Percentiles rank a stretch among this genome's conserved stretches.
These are phyloP conservation scores for Tupaia chinensis DNA, from an alignment of 2,113 vertebrate genomes.

Conservation along the genomic window DNA sequence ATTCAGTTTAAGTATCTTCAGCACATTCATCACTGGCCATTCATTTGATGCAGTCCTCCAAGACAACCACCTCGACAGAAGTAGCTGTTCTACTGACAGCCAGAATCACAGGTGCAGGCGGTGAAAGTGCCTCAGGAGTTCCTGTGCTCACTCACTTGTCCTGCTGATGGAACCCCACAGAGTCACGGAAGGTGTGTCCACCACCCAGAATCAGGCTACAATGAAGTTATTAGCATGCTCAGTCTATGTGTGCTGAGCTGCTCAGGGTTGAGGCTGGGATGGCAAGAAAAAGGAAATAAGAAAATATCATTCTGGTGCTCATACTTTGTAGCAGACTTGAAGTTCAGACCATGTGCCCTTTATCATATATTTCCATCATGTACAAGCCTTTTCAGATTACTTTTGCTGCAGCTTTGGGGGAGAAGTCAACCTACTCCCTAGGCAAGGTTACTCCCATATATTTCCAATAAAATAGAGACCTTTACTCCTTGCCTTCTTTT, in stretches of 20 bases:
- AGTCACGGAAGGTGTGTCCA: background rate
- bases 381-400: background rate
- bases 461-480: conserved; percentile 39
- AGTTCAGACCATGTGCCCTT: background rate
- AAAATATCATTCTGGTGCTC: background rate
- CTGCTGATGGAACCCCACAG: background rate
- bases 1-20: background rate
- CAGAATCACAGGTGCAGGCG: background rate
- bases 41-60: background rate
- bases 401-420: background rate
- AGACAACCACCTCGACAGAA: conserved; percentile 61
- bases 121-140: background rate
- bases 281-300: background rate
- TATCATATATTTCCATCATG: background rate
- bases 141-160: background rate
- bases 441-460: background rate
- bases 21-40: background rate
- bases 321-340: conserved; percentile 9
- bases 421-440: background rate
- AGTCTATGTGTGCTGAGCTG: background rate
- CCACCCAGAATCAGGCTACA: background rate
- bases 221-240: background rate
- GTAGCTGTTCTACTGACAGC: conserved; percentile 38
- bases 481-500: background rate
- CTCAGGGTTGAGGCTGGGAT: background rate